A percentile compares a stretch with the other conserved stretches of the same genome.
Evolutionary conservation across 2,797 vertebrate genomes (phyloP).

Genomic region (Eulemur mongoz): DNA sequence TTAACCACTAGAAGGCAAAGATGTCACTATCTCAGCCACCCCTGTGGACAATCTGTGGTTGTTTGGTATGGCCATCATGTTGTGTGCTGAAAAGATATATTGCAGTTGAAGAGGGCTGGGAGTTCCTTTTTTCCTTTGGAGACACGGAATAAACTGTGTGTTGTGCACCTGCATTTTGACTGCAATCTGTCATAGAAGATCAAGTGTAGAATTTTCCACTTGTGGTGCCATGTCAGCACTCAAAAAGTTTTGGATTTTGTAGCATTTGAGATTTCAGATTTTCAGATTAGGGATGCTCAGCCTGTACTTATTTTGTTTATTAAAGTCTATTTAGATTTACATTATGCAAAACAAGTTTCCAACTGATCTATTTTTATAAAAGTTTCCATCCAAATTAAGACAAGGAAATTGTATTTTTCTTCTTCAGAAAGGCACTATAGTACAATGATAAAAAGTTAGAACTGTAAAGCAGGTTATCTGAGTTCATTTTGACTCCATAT

Average conservation of each 20-base stretch:
- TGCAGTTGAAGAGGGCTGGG: neutral
- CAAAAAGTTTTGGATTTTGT: neutral
- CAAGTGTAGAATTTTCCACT: neutral
- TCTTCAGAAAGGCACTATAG: neutral
- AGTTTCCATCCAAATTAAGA: neutral
- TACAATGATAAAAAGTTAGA: neutral
- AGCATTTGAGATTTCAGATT: neutral
- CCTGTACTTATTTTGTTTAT: neutral
- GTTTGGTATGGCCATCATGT: neutral
- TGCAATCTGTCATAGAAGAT: neutral
- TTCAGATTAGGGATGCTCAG: neutral
- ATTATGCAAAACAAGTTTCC: neutral
- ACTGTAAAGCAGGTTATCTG: neutral
- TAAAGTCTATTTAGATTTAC: neutral
- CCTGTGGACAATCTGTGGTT: neutral
- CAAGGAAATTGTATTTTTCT: neutral
- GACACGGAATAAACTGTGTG: neutral
- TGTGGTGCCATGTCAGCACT: neutral
- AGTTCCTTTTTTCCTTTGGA: neutral
- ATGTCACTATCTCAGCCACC: neutral
- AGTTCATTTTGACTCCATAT: neutral
- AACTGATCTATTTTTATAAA: neutral
- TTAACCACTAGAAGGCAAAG: neutral
- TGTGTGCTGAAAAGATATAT: neutral
- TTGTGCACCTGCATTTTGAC: neutral